Conservation (phyloP, 2,113 vertebrate genomes). For the Pseudopodoces humilis region DNA sequence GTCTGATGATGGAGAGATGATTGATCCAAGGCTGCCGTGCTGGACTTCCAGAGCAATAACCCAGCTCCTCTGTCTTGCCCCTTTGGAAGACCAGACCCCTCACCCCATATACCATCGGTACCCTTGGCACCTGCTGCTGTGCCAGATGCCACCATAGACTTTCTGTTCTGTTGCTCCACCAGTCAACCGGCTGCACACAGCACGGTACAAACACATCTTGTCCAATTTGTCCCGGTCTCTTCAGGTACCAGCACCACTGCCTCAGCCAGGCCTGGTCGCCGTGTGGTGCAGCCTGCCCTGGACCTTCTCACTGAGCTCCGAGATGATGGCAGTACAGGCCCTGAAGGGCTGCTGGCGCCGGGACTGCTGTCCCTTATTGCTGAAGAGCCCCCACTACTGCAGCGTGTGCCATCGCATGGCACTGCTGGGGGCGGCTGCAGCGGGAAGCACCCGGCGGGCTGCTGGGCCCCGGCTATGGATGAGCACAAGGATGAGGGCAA, state of each 20-base stretch:
- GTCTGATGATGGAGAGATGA: neutral
- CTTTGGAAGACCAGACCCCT: neutral
- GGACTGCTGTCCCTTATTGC: neutral
- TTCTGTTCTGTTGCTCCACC: neutral
- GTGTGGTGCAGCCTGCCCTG: neutral
- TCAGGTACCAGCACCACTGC: neutral
- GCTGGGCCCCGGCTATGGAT: rapidly evolving
- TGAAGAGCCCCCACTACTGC: rapidly evolving
- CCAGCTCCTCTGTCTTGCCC: neutral
- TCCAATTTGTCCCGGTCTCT: neutral
- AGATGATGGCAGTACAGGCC: neutral
- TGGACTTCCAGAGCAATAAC: neutral
- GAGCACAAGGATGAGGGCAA: neutral
- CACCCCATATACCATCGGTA: rapidly evolving
- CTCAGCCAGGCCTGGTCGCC: neutral
- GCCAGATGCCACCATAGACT: neutral
- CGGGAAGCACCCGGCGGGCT: too few relatives aligned
- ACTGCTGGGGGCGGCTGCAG: neutral
- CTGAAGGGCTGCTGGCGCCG: neutral
- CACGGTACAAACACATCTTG: rapidly evolving
- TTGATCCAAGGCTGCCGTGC: rapidly evolving
- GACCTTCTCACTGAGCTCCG: neutral
- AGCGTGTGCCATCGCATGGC: rapidly evolving
- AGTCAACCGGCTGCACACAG: neutral
- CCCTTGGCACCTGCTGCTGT: neutral